phyloP scores from a whole-genome alignment of 1,140 invertebrate species.

The Procambarus clarkii region DNA sequence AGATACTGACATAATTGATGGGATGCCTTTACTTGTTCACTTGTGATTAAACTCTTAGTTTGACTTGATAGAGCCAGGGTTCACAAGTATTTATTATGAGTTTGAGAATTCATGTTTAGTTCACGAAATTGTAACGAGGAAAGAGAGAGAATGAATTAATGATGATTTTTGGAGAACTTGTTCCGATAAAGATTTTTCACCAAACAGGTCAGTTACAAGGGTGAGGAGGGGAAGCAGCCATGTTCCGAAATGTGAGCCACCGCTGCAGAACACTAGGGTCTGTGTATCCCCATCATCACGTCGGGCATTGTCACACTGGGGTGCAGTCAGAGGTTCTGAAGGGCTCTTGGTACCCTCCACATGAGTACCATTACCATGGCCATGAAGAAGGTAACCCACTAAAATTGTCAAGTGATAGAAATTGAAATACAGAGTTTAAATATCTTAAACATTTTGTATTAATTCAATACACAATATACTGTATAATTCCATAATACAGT shows the following conservation, averaged over 20 bases:
- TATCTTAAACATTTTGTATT: no score
- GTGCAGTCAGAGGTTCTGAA: slow-evolving; percentile 35
- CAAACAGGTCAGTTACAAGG: not conserved
- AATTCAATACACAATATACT: no score
- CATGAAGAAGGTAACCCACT: slow-evolving; percentile 15
- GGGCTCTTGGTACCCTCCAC: slow-evolving; percentile 40
- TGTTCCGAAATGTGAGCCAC: slow-evolving; percentile 9
- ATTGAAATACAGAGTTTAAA: no score
- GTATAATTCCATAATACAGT: no score
- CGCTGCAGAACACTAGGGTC: not conserved
- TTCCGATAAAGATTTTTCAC: not conserved
- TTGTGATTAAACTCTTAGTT: no score
- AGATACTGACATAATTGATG: no score
- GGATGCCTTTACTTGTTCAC: no score
- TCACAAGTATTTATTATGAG: no score
- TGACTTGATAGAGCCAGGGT: no score
- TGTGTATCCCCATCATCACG: not conserved
- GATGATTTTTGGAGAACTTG: not conserved
- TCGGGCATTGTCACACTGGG: slow-evolving; percentile 24
- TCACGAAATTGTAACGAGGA: not conserved
- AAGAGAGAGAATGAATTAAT: not conserved
- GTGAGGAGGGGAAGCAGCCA: not conserved
- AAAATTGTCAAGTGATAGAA: no score
- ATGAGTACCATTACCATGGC: slow-evolving; percentile 35
- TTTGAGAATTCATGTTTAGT: not conserved